Percentiles rank a stretch among this genome's conserved stretches.
These are phyloP conservation scores for Anhinga anhinga DNA, from an alignment of 2,113 vertebrate genomes.

Conservation along the genomic window DNA sequence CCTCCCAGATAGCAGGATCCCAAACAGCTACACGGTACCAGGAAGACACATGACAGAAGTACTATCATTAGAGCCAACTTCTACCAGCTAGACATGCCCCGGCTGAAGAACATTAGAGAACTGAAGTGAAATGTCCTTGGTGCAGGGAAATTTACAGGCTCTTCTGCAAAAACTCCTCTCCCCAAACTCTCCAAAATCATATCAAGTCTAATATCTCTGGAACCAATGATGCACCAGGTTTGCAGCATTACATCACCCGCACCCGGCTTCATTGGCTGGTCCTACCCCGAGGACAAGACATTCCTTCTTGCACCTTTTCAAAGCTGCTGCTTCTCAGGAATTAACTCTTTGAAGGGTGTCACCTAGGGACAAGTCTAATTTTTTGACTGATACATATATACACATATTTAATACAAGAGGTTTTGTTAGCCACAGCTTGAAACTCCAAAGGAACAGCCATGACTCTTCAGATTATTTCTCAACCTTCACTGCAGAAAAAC, in stretches of 20 bases:
- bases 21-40: background rate
- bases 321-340: constrained; percentile 48
- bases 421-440: background rate
- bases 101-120: background rate
- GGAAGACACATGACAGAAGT: background rate
- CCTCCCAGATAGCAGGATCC: background rate
- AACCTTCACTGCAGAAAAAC: constrained; percentile 14
- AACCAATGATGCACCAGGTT: constrained; percentile 34
- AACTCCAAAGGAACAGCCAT: background rate
- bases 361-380: background rate
- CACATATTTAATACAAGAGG: background rate
- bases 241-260: constrained; percentile 62
- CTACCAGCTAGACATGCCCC: background rate
- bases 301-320: constrained; percentile 40
- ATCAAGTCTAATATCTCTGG: background rate
- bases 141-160: constrained; percentile 41
- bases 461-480: background rate
- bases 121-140: background rate
- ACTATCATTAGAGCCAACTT: background rate
- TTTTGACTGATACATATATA: background rate
- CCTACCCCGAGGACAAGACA: constrained; percentile 21
- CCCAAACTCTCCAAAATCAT: constrained; percentile 38
- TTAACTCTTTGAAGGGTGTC: constrained; percentile 43
- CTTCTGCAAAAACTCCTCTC: constrained; percentile 24
- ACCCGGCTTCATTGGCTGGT: constrained; percentile 49